phyloP scores from a whole-genome alignment of 1,140 invertebrate species.

The Halyomorpha halys region DNA sequence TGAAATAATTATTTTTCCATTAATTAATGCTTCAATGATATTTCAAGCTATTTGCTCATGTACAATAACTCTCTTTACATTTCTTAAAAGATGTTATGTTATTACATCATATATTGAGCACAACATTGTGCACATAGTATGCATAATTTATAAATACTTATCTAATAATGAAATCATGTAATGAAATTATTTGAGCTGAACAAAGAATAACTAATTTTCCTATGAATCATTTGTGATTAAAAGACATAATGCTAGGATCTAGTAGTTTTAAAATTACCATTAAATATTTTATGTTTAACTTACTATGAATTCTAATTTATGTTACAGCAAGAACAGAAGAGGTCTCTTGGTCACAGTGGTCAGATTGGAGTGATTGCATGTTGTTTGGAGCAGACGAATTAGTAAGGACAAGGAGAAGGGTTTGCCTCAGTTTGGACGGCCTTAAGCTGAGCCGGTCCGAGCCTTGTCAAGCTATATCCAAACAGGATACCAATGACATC shows the following conservation, averaged over 20 bases:
- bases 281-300: background rate
- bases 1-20: too few species aligned
- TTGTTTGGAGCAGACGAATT: slow-evolving; percentile 21
- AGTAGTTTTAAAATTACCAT: background rate
- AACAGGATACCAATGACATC: slow-evolving; percentile 22
- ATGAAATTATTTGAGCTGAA: too few species aligned
- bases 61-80: too few species aligned
- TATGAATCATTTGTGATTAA: background rate
- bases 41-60: too few species aligned
- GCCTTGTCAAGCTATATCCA: slow-evolving; percentile 25
- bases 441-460: slow-evolving; percentile 28
- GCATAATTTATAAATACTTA: too few species aligned
- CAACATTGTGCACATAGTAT: too few species aligned
- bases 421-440: slow-evolving; percentile 30
- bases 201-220: too few species aligned
- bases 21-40: too few species aligned
- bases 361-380: slow-evolving; percentile 31
- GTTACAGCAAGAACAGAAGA: slow-evolving; percentile 26
- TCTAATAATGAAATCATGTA: too few species aligned
- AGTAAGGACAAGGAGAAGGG: slow-evolving; percentile 27
- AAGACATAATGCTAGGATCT: background rate
- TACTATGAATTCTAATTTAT: background rate
- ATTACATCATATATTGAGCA: too few species aligned
- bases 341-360: slow-evolving; percentile 32
- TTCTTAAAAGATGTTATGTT: too few species aligned